phyloP scores from a whole-genome alignment of 1,140 invertebrate genomes.

The Diachasma alloeum region DNA sequence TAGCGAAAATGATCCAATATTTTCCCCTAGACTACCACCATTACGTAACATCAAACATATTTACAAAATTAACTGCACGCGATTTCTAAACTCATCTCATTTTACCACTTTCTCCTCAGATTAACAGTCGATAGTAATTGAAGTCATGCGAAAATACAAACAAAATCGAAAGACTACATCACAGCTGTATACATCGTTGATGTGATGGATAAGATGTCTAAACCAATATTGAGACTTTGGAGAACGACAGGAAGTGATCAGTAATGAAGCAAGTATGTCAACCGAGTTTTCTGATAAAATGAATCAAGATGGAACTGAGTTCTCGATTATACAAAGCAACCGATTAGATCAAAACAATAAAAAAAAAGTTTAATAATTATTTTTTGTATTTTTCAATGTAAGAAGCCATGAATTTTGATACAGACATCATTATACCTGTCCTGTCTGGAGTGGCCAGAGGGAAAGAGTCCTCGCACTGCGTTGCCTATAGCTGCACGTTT shows the following conservation, averaged over 20 bases:
- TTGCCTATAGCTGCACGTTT: slow-evolving; percentile 66
- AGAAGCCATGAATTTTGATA: slow-evolving; percentile 65
- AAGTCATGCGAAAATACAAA: no score
- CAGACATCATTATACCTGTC: slow-evolving; percentile 67
- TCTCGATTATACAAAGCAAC: neutral
- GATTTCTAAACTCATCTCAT: no score
- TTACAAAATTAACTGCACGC: no score
- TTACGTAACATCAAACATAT: no score
- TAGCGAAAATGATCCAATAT: no score
- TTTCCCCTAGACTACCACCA: no score
- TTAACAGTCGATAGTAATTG: neutral
- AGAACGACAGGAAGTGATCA: neutral
- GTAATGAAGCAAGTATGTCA: neutral
- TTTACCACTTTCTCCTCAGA: neutral
- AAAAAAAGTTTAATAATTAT: slow-evolving; percentile 42
- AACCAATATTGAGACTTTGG: neutral
- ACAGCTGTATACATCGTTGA: neutral
- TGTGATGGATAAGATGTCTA: neutral
- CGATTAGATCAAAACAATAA: slow-evolving; percentile 20
- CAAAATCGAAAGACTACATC: neutral
- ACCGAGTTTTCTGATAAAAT: neutral
- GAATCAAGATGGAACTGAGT: neutral
- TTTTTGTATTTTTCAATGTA: slow-evolving; percentile 54
- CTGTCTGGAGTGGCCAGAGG: slow-evolving; percentile 64
- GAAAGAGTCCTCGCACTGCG: slow-evolving; percentile 62